phyloP scores from a whole-genome alignment of 2,888 invertebrate species.

The Cerceris ruficornis region DNA sequence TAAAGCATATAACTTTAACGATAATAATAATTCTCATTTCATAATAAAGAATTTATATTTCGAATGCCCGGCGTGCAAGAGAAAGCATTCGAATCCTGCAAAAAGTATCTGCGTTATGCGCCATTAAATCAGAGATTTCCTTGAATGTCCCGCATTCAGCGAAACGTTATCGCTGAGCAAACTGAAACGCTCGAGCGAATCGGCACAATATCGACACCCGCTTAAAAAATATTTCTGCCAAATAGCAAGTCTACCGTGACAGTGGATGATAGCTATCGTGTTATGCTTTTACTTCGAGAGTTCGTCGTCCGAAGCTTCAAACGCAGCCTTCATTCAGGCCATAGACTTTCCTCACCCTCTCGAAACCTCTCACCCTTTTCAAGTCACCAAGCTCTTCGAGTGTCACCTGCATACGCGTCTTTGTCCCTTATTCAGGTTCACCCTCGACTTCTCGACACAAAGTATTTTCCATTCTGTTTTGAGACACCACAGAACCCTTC shows the following conservation, averaged over 20 bases:
- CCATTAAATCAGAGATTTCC: no score
- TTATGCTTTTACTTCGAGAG: conserved; percentile 36
- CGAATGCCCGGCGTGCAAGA: no score
- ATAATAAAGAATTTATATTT: no score
- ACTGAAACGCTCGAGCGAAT: neutral
- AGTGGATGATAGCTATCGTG: conserved; percentile 14
- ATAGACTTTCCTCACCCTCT: conserved; percentile 33
- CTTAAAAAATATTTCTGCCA: no score
- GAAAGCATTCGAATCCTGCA: no score
- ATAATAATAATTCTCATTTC: no score
- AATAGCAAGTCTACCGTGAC: no score
- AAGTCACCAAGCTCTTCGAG: conserved; percentile 56
- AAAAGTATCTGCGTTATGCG: no score
- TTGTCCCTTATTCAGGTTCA: conserved; percentile 53
- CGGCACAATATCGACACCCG: neutral
- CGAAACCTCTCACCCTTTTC: conserved; percentile 52
- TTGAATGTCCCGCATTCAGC: no score
- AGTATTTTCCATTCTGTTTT: conserved; percentile 54
- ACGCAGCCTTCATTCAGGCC: conserved; percentile 47
- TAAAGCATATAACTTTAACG: no score
- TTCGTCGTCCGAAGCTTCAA: conserved; percentile 54
- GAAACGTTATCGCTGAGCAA: no score
- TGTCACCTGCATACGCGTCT: conserved; percentile 57
- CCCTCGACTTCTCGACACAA: conserved; percentile 52
- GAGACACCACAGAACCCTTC: conserved; percentile 16